These are phyloP conservation scores for Portunus trituberculatus DNA, from an alignment of 1,140 invertebrate species.

Conservation along the genomic window DNA sequence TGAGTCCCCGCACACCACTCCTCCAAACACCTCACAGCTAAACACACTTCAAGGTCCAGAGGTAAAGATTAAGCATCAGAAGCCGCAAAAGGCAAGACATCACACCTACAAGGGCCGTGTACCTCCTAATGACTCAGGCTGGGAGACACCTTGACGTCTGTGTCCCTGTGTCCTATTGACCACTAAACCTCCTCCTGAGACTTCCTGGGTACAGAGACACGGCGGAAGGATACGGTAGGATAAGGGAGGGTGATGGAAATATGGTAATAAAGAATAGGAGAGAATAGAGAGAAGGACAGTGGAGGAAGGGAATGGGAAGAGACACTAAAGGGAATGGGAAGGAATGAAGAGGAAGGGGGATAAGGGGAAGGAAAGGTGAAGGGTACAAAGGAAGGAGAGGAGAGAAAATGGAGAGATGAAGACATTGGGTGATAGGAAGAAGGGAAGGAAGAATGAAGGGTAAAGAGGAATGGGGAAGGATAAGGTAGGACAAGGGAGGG, in stretches of 20 bases:
- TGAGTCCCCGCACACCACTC: neutral
- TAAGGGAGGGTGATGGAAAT: too few species aligned
- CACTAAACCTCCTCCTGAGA: neutral
- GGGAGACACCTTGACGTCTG: neutral
- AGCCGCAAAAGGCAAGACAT: neutral
- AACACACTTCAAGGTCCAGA: neutral
- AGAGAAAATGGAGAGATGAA: too few species aligned
- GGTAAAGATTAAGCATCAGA: neutral
- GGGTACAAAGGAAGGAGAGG: too few species aligned
- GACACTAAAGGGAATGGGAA: too few species aligned
- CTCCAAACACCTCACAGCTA: neutral
- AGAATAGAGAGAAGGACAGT: neutral
- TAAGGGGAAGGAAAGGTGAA: too few species aligned
- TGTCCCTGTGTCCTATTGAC: neutral
- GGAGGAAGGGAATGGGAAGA: too few species aligned
- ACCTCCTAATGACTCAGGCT: neutral
- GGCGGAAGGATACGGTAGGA: neutral
- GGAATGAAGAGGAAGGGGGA: too few species aligned
- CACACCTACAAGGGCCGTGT: neutral
- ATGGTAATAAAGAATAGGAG: neutral
- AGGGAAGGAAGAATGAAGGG: too few species aligned
- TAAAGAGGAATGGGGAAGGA: too few species aligned
- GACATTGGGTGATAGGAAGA: too few species aligned
- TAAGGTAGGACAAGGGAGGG: too few species aligned
- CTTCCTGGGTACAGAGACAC: neutral